Evolutionary conservation across 2,797 vertebrate genomes (phyloP).

Genomic region (Pipistrellus pipistrellus): DNA sequence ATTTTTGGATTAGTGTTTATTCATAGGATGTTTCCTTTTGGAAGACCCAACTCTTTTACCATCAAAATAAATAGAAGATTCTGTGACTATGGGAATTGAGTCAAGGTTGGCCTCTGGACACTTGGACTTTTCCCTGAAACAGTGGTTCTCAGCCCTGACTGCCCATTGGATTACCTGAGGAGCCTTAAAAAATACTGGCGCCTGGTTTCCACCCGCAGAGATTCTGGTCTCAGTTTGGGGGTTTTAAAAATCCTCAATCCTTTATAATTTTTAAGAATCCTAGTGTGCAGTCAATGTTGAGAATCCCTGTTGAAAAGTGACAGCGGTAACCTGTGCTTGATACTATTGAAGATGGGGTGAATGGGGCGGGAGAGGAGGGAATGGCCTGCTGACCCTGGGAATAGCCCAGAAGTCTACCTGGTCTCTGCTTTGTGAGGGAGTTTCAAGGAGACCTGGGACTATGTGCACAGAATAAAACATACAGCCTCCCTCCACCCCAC

Average conservation of each 20-base stretch:
- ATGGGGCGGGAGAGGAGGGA: no score
- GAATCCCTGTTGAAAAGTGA: background rate
- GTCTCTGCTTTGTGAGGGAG: conserved; percentile 18
- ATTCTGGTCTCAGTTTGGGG: background rate
- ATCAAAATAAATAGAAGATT: conserved; percentile 26
- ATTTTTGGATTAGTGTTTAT: conserved; percentile 20
- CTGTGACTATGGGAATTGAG: background rate
- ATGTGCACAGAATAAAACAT: background rate
- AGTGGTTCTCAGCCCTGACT: conserved; percentile 10
- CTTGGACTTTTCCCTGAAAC: background rate
- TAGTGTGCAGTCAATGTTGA: background rate
- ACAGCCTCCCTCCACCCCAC: background rate
- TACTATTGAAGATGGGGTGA: background rate
- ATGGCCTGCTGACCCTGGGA: background rate
- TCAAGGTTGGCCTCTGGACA: background rate
- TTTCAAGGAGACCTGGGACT: background rate
- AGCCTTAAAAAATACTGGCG: background rate
- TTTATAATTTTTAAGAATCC: conserved; percentile 5
- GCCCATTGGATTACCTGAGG: background rate
- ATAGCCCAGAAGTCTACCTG: background rate
- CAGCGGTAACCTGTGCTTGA: background rate
- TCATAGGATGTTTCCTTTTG: background rate
- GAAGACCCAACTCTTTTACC: conserved; percentile 21
- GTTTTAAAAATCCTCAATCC: background rate
- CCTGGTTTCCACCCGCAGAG: background rate